These are phyloP conservation scores for Eunapius fragilis DNA, from an alignment of 37 sponge, comb jelly and placozoan species.

Conservation along the genomic window DNA sequence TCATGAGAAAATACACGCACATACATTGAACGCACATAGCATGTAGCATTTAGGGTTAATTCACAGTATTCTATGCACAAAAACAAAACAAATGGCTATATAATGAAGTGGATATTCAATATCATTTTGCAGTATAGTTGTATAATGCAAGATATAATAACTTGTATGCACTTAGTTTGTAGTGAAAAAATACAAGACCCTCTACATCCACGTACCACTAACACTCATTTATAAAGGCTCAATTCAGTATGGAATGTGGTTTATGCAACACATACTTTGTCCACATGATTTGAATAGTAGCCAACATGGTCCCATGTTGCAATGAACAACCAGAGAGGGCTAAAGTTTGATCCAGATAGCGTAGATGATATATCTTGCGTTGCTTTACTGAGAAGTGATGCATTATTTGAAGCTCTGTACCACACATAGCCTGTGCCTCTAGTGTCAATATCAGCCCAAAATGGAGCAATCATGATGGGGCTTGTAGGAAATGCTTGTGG, in stretches of 20 bases:
- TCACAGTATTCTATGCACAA: too few relatives aligned
- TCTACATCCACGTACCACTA: too few relatives aligned
- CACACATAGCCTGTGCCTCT: conserved; percentile 25
- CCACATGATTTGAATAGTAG: conserved; percentile 3
- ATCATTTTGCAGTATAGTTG: too few relatives aligned
- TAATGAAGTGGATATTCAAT: too few relatives aligned
- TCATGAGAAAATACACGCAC: too few relatives aligned
- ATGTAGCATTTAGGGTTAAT: too few relatives aligned
- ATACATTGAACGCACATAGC: too few relatives aligned
- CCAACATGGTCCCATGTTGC: conserved; percentile 60
- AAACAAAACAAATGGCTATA: too few relatives aligned
- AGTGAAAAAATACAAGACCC: too few relatives aligned
- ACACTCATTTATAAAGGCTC: too few relatives aligned
- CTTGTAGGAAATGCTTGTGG: conserved; percentile 33
- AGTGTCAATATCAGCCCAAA: conserved; percentile 60
- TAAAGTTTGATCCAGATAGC: conserved; percentile 3
- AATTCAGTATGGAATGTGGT: not conserved
- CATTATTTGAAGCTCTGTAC: conserved; percentile 14
- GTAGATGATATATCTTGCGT: not conserved
- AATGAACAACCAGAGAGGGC: conserved; percentile 16
- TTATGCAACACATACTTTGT: conserved; percentile 19
- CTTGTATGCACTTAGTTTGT: too few relatives aligned
- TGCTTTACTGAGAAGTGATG: conserved; percentile 5
- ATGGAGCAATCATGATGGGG: conserved; percentile 28
- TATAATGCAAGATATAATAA: too few relatives aligned